Percentiles rank a stretch among this genome's conserved stretches.
phyloP scores from a whole-genome alignment of 1,140 invertebrate species.

The Schlechtendalia chinensis region DNA sequence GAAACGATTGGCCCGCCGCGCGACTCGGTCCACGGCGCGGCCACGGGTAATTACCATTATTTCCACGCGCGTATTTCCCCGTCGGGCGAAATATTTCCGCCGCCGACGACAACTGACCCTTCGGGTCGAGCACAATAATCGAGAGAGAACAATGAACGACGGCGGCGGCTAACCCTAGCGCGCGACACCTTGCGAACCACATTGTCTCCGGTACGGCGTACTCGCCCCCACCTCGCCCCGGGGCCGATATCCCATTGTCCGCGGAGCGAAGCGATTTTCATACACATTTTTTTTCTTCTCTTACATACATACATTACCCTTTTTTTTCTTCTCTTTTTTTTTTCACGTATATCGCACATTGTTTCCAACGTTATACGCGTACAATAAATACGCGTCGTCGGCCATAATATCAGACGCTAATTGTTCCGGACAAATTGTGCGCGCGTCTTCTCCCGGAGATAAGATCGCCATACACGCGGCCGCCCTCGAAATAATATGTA shows the following conservation, averaged over 20 bases:
- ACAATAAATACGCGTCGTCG: constrained; percentile 43
- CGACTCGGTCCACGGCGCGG: neutral
- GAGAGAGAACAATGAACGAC: constrained; percentile 40
- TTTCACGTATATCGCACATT: neutral
- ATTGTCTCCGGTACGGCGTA: constrained; percentile 17
- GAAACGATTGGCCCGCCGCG: no score
- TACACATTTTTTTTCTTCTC: neutral
- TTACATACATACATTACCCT: constrained; percentile 27
- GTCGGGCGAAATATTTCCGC: constrained; percentile 25
- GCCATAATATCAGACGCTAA: constrained; percentile 49
- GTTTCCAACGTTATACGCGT: constrained; percentile 35
- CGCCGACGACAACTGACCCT: constrained; percentile 26
- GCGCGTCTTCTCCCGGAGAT: constrained; percentile 3
- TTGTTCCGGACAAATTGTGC: constrained; percentile 47
- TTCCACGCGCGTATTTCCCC: constrained; percentile 41
- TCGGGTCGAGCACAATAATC: constrained; percentile 44
- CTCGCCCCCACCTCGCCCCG: neutral
- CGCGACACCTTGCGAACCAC: constrained; percentile 44
- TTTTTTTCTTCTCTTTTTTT: constrained; percentile 29
- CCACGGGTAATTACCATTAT: constrained; percentile 44
- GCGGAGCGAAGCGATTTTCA: neutral
- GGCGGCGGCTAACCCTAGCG: constrained; percentile 6
- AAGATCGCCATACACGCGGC: constrained; percentile 11
- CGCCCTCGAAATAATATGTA: neutral
- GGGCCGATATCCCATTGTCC: constrained; percentile 27